Base-by-base conservation (phyloP, 2,888 invertebrate genomes). In the Erebia aethiops region DNA sequence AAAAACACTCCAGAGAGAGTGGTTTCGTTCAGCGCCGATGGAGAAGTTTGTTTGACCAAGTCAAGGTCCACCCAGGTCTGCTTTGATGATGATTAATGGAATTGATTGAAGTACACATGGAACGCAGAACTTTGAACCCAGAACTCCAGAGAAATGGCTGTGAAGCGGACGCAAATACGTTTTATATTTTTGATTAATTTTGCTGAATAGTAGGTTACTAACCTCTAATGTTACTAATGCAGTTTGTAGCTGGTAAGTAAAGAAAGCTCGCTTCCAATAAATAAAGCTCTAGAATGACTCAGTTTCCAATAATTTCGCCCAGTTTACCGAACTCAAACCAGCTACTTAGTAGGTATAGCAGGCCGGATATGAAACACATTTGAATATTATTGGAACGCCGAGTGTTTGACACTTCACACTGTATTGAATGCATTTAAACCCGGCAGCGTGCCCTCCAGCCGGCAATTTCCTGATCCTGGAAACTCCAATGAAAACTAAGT, bases 341-440 rank as follows among this genome's bases (percentile, higher is more conserved):
- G 35, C 51, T n/a, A n/a, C n/a, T n/a, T n/a, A 52, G 61, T 60
- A 60, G 61, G 13, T 41, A 82, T 35, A 13, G 60, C 41, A 41
- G 58, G 60, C 80, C 82, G 84, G 84, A 85, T 83, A 85, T 85
- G 81, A 81, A 79, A 75, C 75, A 75, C 75, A 84, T 85, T 83
- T 84, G 82, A 84, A 84, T 84, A 81, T 80, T 80, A 82, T 84
- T 83, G 79, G 71, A 68, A 65, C 54, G 64, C 70, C 69, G 63
- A 78, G 77, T 76, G 76, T 74, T 70, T 72, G 71, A 67, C 73
- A 74, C 78, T 78, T 67, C 65, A 75, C 57, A 61, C 21, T 64
- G 69, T 65, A 72, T 71, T 69, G 67, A 61, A 67, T 60, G 67
- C 60, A 67, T 61, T 67, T 67, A 41, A 67, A 67, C 41, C 67